Evolutionary conservation across 2,797 vertebrate species (phyloP).

Genomic region (Danio tinwini): DNA sequence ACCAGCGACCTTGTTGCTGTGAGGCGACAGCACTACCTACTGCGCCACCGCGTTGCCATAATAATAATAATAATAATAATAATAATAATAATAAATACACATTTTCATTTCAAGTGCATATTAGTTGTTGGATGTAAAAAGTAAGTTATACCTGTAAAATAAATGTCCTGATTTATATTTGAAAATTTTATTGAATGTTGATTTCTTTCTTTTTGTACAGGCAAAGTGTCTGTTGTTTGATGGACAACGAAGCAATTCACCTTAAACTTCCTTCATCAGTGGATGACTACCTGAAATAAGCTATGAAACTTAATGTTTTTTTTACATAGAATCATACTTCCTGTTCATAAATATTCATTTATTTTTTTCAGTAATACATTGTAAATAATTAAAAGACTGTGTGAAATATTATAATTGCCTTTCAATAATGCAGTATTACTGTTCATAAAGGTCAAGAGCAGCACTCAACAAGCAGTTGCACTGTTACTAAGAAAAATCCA

Average conservation of each 20-base stretch:
- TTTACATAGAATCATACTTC: neutral
- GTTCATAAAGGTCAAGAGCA: conserved; percentile 17
- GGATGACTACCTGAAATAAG: conserved; percentile 15
- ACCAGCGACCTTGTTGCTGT: too few species aligned
- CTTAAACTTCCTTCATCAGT: neutral
- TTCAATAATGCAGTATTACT: conserved; percentile 38
- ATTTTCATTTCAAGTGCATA: too few species aligned
- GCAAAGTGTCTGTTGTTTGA: conserved; percentile 80
- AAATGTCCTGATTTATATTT: neutral
- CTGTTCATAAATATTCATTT: neutral
- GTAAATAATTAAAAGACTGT: conserved; percentile 1
- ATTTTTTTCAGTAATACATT: conserved; percentile 4
- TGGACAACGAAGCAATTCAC: conserved; percentile 62
- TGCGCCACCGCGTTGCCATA: too few species aligned
- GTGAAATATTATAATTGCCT: conserved; percentile 3
- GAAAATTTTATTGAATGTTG: neutral
- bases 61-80: too few species aligned
- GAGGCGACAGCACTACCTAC: too few species aligned
- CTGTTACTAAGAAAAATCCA: conserved; percentile 16
- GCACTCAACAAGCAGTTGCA: neutral
- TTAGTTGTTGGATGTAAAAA: conserved; percentile 65
- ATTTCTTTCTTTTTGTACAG: conserved; percentile 68
- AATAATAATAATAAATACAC: too few species aligned
- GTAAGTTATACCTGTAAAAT: conserved; percentile 52
- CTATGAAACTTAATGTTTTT: conserved; percentile 3